phyloP scores from a whole-genome alignment of 2,888 invertebrate genomes.

The Protodeltote pygarga region DNA sequence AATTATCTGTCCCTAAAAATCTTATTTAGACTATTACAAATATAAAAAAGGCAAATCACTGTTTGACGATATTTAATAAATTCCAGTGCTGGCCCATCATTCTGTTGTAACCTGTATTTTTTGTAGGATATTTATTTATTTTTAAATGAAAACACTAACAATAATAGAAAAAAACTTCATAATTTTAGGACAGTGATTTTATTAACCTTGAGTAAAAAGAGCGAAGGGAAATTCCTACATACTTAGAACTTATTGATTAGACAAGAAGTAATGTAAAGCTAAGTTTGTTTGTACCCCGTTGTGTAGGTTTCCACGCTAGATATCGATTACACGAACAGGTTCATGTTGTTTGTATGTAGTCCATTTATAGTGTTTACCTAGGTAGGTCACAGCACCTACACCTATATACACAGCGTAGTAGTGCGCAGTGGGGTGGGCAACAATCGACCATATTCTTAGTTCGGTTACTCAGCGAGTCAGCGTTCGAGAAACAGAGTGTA shows the following conservation, averaged over 20 bases:
- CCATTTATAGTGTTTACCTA: constrained; percentile 44
- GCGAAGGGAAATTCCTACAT: no score
- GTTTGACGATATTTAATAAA: no score
- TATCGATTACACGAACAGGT: constrained; percentile 61
- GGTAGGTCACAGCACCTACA: constrained; percentile 47
- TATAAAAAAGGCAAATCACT: no score
- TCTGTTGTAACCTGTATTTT: no score
- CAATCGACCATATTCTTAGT: constrained; percentile 60
- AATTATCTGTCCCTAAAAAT: no score
- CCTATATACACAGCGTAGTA: constrained; percentile 43
- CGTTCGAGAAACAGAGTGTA: constrained; percentile 70
- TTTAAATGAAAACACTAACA: no score
- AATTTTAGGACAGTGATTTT: no score
- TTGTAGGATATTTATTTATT: no score
- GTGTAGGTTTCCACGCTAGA: constrained; percentile 44
- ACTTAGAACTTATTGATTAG: constrained; percentile 1
- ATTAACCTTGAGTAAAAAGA: constrained; percentile 3
- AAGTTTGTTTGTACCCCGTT: constrained; percentile 38
- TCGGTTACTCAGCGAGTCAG: constrained; percentile 57
- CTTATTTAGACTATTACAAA: no score
- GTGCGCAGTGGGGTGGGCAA: constrained; percentile 68
- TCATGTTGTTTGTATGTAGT: constrained; percentile 53
- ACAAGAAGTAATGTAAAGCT: neutral
- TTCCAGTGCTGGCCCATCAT: no score
- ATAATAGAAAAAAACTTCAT: no score